phyloP scores from a whole-genome alignment of 2,797 vertebrate genomes.

The Clamator glandarius region DNA sequence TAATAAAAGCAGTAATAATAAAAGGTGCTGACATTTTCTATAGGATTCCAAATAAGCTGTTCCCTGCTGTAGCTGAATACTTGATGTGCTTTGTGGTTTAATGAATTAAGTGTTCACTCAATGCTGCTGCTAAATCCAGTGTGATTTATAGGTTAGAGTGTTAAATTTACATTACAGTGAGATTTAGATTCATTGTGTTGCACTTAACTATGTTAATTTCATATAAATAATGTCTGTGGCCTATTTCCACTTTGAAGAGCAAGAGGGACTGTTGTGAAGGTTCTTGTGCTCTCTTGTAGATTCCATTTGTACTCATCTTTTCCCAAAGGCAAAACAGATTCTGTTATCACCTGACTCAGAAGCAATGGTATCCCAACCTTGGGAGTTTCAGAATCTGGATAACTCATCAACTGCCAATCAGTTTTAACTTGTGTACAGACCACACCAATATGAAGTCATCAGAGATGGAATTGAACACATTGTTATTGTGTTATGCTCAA shows the following conservation, averaged over 20 bases:
- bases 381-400: slow-evolving; percentile 71
- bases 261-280: background rate
- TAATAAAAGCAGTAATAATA: background rate
- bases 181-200: slow-evolving; percentile 5
- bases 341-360: slow-evolving; percentile 71
- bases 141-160: background rate
- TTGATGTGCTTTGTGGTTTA: slow-evolving; percentile 9
- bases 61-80: background rate
- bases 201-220: background rate
- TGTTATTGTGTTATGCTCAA: background rate
- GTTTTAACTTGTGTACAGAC: slow-evolving; percentile 74
- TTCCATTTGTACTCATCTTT: slow-evolving; percentile 22
- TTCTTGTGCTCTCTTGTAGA: slow-evolving; percentile 37
- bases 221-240: background rate
- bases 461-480: slow-evolving; percentile 78
- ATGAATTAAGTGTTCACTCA: background rate
- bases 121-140: slow-evolving; percentile 12
- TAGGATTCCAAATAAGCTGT: background rate
- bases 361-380: slow-evolving; percentile 65
- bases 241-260: slow-evolving; percentile 8
- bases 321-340: slow-evolving; percentile 76
- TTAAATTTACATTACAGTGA: slow-evolving; percentile 12
- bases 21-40: background rate
- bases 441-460: slow-evolving; percentile 78
- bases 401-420: slow-evolving; percentile 59